phyloP scores from a whole-genome alignment of 2,797 vertebrate genomes.

The Chelmon rostratus region DNA sequence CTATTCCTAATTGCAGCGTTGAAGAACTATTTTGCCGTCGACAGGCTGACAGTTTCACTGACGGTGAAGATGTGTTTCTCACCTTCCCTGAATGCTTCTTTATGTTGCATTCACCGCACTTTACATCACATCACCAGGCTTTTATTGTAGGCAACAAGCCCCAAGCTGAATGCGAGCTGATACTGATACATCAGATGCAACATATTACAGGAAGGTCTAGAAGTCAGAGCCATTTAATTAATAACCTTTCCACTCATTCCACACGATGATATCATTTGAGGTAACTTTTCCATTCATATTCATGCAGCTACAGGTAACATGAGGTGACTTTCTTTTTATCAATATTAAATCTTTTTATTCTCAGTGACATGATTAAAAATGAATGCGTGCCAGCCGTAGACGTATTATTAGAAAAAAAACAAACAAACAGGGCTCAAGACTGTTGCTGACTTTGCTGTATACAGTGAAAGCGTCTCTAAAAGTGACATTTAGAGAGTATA shows the following conservation, averaged over 20 bases:
- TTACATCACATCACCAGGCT: not conserved
- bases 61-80: not conserved
- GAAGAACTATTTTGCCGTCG: not conserved
- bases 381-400: too few relatives aligned
- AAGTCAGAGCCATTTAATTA: not conserved
- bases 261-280: not conserved
- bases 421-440: too few relatives aligned
- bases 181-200: not conserved
- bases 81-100: not conserved
- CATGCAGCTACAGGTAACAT: not conserved
- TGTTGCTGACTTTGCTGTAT: too few relatives aligned
- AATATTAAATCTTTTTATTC: not conserved
- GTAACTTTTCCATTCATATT: too few relatives aligned
- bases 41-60: not conserved
- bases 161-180: not conserved
- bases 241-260: not conserved
- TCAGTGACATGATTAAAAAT: not conserved
- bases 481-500: too few relatives aligned
- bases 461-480: too few relatives aligned
- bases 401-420: too few relatives aligned
- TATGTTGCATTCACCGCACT: not conserved
- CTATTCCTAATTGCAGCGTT: constrained; percentile 42
- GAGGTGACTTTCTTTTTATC: not conserved
- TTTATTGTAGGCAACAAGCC: not conserved
- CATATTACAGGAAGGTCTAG: not conserved